Evolutionary conservation across 2,797 vertebrate genomes (phyloP).

Genomic region (Poecilia wingei): DNA sequence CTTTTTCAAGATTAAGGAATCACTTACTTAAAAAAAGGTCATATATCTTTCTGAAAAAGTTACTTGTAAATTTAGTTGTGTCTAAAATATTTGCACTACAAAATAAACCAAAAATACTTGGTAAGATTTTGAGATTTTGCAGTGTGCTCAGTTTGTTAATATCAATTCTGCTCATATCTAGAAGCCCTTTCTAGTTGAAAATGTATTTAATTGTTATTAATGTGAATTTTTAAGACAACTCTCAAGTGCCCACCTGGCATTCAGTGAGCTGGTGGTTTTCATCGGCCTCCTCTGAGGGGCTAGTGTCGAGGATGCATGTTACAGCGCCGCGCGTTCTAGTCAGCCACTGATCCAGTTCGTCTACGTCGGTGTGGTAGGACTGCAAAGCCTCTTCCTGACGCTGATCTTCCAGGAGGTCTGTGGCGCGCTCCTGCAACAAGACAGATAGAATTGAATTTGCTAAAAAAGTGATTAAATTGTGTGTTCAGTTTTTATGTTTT

Average conservation of each 20-base stretch:
- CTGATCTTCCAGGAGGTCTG: conserved; percentile 91
- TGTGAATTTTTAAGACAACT: neutral
- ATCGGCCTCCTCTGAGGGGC: conserved; percentile 81
- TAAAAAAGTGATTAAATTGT: neutral
- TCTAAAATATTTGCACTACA: too few relatives aligned
- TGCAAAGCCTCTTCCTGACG: conserved; percentile 89
- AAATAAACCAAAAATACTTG: too few relatives aligned
- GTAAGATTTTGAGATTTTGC: too few relatives aligned
- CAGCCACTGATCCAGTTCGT: conserved; percentile 91
- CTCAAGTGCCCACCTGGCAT: conserved; percentile 86
- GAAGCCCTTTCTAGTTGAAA: neutral
- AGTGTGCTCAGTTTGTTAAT: neutral
- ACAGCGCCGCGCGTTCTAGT: conserved; percentile 76
- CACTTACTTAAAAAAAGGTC: too few relatives aligned
- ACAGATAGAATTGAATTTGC: conserved; percentile 8
- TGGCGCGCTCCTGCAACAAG: conserved; percentile 86
- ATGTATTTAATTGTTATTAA: neutral
- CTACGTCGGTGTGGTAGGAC: conserved; percentile 85
- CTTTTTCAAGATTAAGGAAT: too few relatives aligned
- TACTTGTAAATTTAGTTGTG: too few relatives aligned
- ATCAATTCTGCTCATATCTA: neutral
- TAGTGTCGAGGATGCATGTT: conserved; percentile 61
- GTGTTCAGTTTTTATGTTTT: neutral
- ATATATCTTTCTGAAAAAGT: too few relatives aligned
- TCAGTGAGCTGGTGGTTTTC: conserved; percentile 91